Base-by-base conservation (phyloP, 2,113 vertebrate species). In the Gavia stellata region DNA sequence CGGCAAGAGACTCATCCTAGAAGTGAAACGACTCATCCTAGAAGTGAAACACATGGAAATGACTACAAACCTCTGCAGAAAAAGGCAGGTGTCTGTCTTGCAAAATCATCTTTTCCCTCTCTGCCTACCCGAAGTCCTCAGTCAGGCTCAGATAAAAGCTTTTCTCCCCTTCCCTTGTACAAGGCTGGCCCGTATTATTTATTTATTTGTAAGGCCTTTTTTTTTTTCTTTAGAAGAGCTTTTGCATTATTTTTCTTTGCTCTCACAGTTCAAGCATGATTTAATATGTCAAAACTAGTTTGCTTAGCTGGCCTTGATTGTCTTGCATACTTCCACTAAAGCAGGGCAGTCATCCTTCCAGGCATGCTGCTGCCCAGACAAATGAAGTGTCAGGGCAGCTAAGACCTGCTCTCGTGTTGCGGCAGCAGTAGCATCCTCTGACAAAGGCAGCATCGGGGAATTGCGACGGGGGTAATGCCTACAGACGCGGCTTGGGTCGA, bases 271-370 rank as follows among this genome's bases (percentile, higher is more conserved):
- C 97, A 98, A 98, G 98, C 97, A 97, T 98, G 98, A 98, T 98
- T 98, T 98, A 98, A 97, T 97, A 96, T 96, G 98, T 98, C 98
- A 98, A 98, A 98, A 97, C 96, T 90, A 40, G 90, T 98, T 98
- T 98, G 96, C 96, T 96, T 96, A 97, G 97, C 96, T 80, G 94
- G 66, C 56, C 86, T 96, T 98, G 98, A 98, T 97, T 98, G 97
- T 97, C 96, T 98, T 97, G 96, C 97, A 98, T 96, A 96, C 98
- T 97, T 97, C 56, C 94, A 89, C 97, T 90, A 97, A 95, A 96
- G 83, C 83, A 73, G 78, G 91, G 96, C 93, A 94, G 89, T 91
- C 79, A 29, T 72, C 93, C 95, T 98, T 96, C 96, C 86, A 95
- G 95, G 90, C 97, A 81, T 87, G 91, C 59, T 85, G 83, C 94